Percentiles rank a stretch among this genome's conserved stretches.
Conservation (phyloP, 2,797 vertebrate genomes). For the Etheostoma nigrum region DNA sequence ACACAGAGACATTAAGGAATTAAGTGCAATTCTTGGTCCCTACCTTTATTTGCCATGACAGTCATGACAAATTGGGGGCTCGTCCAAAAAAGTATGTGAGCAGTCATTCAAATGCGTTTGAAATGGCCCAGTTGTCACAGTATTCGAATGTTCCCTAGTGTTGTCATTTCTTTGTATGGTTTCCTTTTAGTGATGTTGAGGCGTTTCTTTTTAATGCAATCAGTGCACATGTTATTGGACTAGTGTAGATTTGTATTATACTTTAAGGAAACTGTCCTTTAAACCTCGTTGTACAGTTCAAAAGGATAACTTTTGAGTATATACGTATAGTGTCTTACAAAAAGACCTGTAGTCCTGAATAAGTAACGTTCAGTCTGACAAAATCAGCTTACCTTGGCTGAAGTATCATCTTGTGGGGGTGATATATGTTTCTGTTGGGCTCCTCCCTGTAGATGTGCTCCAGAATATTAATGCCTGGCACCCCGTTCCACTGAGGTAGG, state of each 20-base stretch:
- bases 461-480: slow-evolving; percentile 77
- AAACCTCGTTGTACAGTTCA: neutral
- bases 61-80: neutral
- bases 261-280: neutral
- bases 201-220: no score
- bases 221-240: neutral
- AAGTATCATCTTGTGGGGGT: slow-evolving; percentile 70
- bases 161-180: no score
- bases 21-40: neutral
- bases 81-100: neutral
- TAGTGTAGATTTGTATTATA: neutral
- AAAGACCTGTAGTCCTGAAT: neutral
- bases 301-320: neutral
- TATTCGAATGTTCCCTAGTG: no score
- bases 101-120: neutral
- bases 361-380: neutral
- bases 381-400: slow-evolving; percentile 55
- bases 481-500: slow-evolving; percentile 57
- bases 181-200: no score
- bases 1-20: neutral
- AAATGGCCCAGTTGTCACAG: no score
- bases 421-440: neutral
- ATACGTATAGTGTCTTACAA: neutral
- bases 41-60: neutral
- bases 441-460: slow-evolving; percentile 73